Conservation (phyloP, 2,797 vertebrate genomes). For the Selene dorsalis region DNA sequence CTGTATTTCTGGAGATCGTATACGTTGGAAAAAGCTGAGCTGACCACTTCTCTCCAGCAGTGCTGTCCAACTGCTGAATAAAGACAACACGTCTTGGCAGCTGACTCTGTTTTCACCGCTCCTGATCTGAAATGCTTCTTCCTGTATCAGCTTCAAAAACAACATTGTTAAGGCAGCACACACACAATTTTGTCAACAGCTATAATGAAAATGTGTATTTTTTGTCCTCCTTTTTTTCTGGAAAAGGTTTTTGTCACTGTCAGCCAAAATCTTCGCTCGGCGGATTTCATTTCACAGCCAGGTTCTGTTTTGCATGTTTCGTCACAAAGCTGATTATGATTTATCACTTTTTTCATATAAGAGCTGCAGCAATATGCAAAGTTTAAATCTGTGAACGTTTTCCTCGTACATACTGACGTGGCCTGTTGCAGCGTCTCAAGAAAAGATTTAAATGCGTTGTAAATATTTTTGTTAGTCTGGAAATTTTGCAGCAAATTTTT, state of each 20-base stretch:
- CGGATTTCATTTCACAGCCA: constrained; percentile 48
- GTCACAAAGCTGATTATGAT: constrained; percentile 55
- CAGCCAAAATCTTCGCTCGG: constrained; percentile 43
- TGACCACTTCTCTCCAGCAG: constrained; percentile 58
- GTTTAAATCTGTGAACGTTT: constrained; percentile 20
- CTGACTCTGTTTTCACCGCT: constrained; percentile 43
- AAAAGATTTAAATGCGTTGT: not conserved
- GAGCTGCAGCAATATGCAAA: constrained; percentile 11
- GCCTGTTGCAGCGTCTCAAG: not conserved
- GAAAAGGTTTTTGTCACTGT: constrained; percentile 14
- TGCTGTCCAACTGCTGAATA: constrained; percentile 65
- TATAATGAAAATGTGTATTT: constrained; percentile 38
- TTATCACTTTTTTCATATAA: constrained; percentile 31
- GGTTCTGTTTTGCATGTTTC: constrained; percentile 47
- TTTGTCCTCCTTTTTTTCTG: too few species aligned
- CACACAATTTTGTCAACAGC: constrained; percentile 43
- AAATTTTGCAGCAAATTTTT: not conserved
- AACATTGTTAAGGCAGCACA: constrained; percentile 33
- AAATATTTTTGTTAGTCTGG: not conserved
- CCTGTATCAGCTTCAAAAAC: constrained; percentile 57
- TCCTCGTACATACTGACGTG: not conserved
- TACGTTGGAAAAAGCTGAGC: constrained; percentile 59
- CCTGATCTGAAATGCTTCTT: constrained; percentile 58
- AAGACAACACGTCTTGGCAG: constrained; percentile 60
- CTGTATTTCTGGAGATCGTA: constrained; percentile 11